phyloP scores from a whole-genome alignment of 2,797 vertebrate genomes.

The Diglossa cyanea region DNA sequence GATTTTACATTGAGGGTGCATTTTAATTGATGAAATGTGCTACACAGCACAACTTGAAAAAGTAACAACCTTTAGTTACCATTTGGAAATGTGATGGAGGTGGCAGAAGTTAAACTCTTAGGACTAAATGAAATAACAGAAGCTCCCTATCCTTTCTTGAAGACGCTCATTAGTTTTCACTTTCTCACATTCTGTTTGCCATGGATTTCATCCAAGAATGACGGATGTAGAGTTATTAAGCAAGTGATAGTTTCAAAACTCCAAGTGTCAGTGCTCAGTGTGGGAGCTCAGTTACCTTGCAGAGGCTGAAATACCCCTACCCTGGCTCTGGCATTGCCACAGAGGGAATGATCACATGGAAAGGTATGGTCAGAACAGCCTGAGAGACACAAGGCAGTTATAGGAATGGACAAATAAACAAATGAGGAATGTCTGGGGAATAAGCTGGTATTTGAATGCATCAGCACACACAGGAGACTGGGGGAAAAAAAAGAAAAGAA shows the following conservation, averaged over 20 bases:
- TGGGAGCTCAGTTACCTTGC: conserved; percentile 61
- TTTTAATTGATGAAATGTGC: conserved; percentile 80
- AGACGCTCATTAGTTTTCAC: conserved; percentile 78
- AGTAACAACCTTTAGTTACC: conserved; percentile 77
- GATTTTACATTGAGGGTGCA: conserved; percentile 75
- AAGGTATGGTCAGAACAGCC: neutral
- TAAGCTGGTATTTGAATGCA: neutral
- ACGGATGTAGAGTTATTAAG: conserved; percentile 76
- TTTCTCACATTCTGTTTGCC: conserved; percentile 80
- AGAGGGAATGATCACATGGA: neutral
- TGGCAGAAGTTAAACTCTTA: conserved; percentile 78
- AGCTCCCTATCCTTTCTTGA: conserved; percentile 76
- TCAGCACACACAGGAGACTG: neutral
- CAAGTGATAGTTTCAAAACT: conserved; percentile 76
- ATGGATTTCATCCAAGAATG: conserved; percentile 78
- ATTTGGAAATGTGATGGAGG: conserved; percentile 77
- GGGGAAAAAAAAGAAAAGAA: accelerated
- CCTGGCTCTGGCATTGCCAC: neutral
- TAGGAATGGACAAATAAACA: conserved; percentile 4
- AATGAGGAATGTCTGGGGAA: neutral
- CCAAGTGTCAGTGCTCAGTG: conserved; percentile 62
- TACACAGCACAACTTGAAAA: conserved; percentile 75
- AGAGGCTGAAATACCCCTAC: conserved; percentile 11
- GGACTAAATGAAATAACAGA: conserved; percentile 75
- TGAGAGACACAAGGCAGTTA: neutral